Evolutionary conservation across 2,888 invertebrate genomes (phyloP).

Genomic region (Lamellibrachia satsuma): DNA sequence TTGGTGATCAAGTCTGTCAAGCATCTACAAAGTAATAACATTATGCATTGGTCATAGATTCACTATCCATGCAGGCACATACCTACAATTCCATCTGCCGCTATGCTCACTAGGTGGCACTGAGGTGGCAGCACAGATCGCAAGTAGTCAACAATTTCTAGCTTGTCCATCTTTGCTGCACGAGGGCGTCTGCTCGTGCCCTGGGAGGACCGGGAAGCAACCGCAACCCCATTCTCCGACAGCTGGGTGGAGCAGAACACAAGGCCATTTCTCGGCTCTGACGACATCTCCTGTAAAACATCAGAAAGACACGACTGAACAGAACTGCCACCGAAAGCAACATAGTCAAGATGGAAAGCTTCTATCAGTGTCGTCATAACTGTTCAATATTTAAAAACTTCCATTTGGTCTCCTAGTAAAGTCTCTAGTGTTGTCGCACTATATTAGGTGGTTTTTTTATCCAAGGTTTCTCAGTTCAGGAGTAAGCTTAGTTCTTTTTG

Average conservation of each 20-base stretch:
- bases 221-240: neutral
- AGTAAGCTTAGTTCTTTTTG: neutral
- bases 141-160: conserved; percentile 31
- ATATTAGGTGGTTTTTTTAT: neutral
- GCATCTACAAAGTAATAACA: too few species aligned
- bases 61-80: neutral
- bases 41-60: neutral
- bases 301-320: too few species aligned
- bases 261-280: conserved; percentile 9
- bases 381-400: neutral
- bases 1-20: too few species aligned
- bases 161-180: conserved; percentile 32
- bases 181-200: conserved; percentile 21
- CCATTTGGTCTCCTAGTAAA: neutral
- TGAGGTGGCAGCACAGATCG: conserved; percentile 27
- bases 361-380: neutral
- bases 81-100: conserved; percentile 37
- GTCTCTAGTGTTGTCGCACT: neutral
- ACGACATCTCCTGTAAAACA: neutral
- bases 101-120: conserved; percentile 31
- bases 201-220: neutral
- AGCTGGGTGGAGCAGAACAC: conserved; percentile 26
- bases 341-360: neutral
- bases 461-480: neutral
- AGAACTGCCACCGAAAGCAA: neutral